Conservation (phyloP, 2,797 vertebrate genomes). For the Staurois parvus region DNA sequence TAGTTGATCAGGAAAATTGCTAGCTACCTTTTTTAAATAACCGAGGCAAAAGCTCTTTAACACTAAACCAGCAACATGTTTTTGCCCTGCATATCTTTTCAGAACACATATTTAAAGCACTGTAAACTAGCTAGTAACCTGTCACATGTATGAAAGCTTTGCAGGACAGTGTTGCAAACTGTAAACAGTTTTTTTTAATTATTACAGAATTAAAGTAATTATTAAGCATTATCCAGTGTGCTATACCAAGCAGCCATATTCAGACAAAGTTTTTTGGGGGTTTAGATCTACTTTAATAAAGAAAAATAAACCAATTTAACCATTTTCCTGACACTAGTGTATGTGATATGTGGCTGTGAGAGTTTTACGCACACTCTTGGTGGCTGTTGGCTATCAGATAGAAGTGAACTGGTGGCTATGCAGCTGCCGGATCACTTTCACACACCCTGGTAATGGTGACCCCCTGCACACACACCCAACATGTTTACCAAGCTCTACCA, state of each 20-base stretch:
- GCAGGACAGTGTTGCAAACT: neutral
- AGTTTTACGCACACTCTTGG: too few relatives aligned
- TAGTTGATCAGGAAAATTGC: conserved; percentile 79
- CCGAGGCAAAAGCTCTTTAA: conserved; percentile 77
- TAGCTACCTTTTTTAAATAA: conserved; percentile 77
- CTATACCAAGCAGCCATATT: neutral
- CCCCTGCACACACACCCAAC: too few relatives aligned
- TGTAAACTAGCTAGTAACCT: conserved; percentile 65
- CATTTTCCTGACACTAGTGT: too few relatives aligned
- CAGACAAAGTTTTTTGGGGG: neutral
- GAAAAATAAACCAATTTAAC: too few relatives aligned
- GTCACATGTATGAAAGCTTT: neutral
- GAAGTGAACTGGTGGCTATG: too few relatives aligned
- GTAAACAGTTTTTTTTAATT: neutral
- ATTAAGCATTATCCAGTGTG: neutral
- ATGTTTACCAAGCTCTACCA: too few relatives aligned
- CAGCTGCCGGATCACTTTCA: too few relatives aligned
- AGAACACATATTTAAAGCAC: conserved; percentile 67
- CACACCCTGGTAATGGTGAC: too few relatives aligned
- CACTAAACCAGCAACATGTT: conserved; percentile 75
- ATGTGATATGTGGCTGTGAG: too few relatives aligned
- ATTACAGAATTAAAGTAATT: conserved; percentile 9
- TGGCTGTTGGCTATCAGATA: too few relatives aligned
- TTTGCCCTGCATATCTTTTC: conserved; percentile 70
- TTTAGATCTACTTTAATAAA: too few relatives aligned